phyloP scores from a whole-genome alignment of 2,797 vertebrate species.

The Rhadinocentrus ornatus region DNA sequence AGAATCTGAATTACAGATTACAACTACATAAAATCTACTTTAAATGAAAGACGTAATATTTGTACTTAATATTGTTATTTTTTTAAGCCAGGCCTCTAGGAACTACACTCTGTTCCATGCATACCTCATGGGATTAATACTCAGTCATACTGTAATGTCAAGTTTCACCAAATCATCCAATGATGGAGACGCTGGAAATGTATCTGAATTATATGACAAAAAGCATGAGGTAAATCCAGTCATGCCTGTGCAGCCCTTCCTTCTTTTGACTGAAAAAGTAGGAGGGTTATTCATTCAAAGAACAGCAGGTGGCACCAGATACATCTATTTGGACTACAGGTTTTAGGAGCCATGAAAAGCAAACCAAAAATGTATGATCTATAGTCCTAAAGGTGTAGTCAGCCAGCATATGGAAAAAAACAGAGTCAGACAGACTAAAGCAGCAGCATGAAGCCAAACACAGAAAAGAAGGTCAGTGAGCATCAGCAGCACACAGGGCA shows the following conservation, averaged over 20 bases:
- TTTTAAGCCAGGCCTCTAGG: slow-evolving; percentile 53
- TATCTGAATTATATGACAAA: slow-evolving; percentile 71
- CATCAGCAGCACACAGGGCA: slow-evolving; percentile 67
- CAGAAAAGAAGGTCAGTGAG: slow-evolving; percentile 65
- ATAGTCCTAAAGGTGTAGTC: slow-evolving; percentile 50
- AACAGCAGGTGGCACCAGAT: slow-evolving; percentile 81
- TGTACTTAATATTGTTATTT: slow-evolving; percentile 29
- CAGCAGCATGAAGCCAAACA: slow-evolving; percentile 70
- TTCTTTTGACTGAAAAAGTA: slow-evolving; percentile 55
- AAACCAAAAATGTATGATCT: slow-evolving; percentile 55
- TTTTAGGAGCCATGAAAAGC: slow-evolving; percentile 65
- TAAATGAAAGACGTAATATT: slow-evolving; percentile 18
- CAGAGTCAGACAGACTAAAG: slow-evolving; percentile 74
- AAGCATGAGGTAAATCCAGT: slow-evolving; percentile 72
- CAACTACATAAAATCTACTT: background rate
- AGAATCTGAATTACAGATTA: slow-evolving; percentile 21
- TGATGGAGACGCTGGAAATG: slow-evolving; percentile 64
- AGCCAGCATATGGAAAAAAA: slow-evolving; percentile 49
- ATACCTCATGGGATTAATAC: slow-evolving; percentile 65
- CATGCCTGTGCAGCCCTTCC: slow-evolving; percentile 75
- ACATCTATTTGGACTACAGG: slow-evolving; percentile 56
- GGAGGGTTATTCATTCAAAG: slow-evolving; percentile 63
- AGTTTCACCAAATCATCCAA: slow-evolving; percentile 45
- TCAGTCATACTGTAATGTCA: slow-evolving; percentile 43
- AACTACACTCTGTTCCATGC: slow-evolving; percentile 70